A percentile compares a stretch with the other conserved stretches of the same genome.
phyloP scores from a whole-genome alignment of 2,888 invertebrate species.

The Andrena dorsata region DNA sequence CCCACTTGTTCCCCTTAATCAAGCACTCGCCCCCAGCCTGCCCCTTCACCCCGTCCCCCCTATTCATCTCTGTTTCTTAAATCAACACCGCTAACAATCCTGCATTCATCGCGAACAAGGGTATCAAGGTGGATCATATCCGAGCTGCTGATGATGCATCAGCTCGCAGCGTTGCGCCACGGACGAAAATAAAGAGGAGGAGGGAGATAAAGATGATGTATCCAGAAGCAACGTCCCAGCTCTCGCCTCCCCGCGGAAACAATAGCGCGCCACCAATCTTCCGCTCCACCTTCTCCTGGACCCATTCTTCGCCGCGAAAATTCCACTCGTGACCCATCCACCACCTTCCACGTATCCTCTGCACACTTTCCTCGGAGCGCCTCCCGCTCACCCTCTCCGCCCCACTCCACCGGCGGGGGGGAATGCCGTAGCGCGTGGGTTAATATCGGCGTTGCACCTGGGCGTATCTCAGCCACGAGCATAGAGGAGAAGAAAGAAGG shows the following conservation, averaged over 20 bases:
- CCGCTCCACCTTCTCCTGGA: slow-evolving; percentile 16
- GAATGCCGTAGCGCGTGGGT: slow-evolving; percentile 53
- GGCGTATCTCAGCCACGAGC: slow-evolving; percentile 43
- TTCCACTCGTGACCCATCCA: not conserved
- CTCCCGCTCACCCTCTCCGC: slow-evolving; percentile 27
- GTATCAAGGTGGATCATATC: slow-evolving; percentile 56
- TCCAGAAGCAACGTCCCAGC: slow-evolving; percentile 40
- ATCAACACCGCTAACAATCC: slow-evolving; percentile 51
- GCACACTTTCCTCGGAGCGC: not conserved
- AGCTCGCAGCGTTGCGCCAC: slow-evolving; percentile 31
- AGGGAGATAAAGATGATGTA: slow-evolving; percentile 58
- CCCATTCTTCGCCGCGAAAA: slow-evolving; percentile 30
- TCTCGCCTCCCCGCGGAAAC: slow-evolving; percentile 42
- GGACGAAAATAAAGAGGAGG: slow-evolving; percentile 38
- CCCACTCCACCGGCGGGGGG: slow-evolving; percentile 31
- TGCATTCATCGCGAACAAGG: slow-evolving; percentile 59
- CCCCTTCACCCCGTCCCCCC: not conserved
- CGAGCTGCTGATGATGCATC: slow-evolving; percentile 58
- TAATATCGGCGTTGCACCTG: slow-evolving; percentile 65
- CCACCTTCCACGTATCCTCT: not conserved
- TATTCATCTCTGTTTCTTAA: slow-evolving; percentile 54
- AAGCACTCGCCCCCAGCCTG: not conserved
- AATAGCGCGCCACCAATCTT: slow-evolving; percentile 32
- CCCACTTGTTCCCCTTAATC: slow-evolving; percentile 33
- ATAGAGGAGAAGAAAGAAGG: slow-evolving; percentile 23